phyloP scores from a whole-genome alignment of 1,140 invertebrate genomes.

The Solenopsis fugax region DNA sequence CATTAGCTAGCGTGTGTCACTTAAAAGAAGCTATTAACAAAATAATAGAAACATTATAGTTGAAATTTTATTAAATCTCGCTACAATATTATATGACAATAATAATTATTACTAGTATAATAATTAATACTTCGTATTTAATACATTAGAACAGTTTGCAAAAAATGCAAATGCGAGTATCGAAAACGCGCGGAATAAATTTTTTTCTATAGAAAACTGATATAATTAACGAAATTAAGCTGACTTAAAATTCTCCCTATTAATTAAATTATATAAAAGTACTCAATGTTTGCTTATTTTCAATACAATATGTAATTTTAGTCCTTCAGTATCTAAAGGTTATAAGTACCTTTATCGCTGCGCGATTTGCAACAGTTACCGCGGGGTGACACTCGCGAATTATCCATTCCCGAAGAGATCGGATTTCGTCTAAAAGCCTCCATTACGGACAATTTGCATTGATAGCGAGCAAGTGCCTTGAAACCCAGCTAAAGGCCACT shows the following conservation, averaged over 20 bases:
- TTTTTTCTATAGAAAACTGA: neutral
- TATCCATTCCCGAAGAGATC: slow-evolving; percentile 80
- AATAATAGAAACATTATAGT: neutral
- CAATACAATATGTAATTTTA: neutral
- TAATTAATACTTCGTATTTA: neutral
- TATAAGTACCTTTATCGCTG: slow-evolving; percentile 10
- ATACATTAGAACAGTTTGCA: neutral
- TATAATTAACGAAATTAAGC: neutral
- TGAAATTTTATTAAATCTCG: neutral
- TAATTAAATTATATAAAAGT: neutral
- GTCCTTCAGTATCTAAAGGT: neutral
- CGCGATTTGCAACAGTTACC: slow-evolving; percentile 61
- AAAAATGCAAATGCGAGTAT: slow-evolving; percentile 14
- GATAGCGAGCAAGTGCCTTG: slow-evolving; percentile 83
- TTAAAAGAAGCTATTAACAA: neutral
- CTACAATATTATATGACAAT: neutral
- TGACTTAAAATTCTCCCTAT: neutral
- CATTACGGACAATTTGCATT: slow-evolving; percentile 86
- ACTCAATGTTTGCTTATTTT: neutral
- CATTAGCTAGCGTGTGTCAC: too few species aligned
- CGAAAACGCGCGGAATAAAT: neutral
- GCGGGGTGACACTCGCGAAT: slow-evolving; percentile 75
- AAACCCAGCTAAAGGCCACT: slow-evolving; percentile 83
- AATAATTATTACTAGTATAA: neutral
- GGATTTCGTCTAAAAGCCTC: slow-evolving; percentile 85